Evolutionary conservation across 2,797 vertebrate species (phyloP).

Genomic region (Pseudopleuronectes americanus): DNA sequence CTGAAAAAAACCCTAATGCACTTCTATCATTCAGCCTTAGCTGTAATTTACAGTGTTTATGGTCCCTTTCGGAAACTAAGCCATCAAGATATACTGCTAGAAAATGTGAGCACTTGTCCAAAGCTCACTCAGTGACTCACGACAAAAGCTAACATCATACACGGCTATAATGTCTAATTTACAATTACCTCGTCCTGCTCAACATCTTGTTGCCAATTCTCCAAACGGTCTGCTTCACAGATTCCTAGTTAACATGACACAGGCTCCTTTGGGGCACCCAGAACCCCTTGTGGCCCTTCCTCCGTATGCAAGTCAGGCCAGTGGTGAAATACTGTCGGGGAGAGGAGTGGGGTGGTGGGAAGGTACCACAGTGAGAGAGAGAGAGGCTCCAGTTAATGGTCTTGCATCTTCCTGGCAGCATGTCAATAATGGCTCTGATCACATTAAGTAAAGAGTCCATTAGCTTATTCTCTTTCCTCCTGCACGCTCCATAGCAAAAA

Average conservation of each 20-base stretch:
- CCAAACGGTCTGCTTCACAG: constrained; percentile 40
- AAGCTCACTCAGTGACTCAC: constrained; percentile 5
- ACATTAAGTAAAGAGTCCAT: constrained; percentile 99
- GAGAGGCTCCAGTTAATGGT: constrained; percentile 94
- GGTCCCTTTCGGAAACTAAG: neutral
- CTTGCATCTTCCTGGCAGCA: constrained; percentile 98
- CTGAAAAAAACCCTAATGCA: neutral
- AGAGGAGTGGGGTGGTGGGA: constrained; percentile 81
- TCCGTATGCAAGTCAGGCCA: constrained; percentile 41
- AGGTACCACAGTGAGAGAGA: constrained; percentile 85
- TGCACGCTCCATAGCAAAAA: constrained; percentile 85
- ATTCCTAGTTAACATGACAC: constrained; percentile 72
- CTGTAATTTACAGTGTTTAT: constrained; percentile 6
- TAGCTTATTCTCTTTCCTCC: constrained; percentile 92
- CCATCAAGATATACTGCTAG: neutral
- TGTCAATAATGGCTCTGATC: constrained; percentile 99
- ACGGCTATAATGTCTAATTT: constrained; percentile 10
- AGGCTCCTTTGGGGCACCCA: constrained; percentile 63
- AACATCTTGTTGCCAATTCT: constrained; percentile 42
- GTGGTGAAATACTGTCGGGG: constrained; percentile 65
- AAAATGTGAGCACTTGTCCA: constrained; percentile 12
- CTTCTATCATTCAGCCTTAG: neutral
- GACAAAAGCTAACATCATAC: constrained; percentile 13
- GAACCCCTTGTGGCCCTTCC: constrained; percentile 52
- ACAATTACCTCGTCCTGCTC: constrained; percentile 15